phyloP scores from a whole-genome alignment of 2,113 vertebrate genomes.

The Semicossyphus pulcher region DNA sequence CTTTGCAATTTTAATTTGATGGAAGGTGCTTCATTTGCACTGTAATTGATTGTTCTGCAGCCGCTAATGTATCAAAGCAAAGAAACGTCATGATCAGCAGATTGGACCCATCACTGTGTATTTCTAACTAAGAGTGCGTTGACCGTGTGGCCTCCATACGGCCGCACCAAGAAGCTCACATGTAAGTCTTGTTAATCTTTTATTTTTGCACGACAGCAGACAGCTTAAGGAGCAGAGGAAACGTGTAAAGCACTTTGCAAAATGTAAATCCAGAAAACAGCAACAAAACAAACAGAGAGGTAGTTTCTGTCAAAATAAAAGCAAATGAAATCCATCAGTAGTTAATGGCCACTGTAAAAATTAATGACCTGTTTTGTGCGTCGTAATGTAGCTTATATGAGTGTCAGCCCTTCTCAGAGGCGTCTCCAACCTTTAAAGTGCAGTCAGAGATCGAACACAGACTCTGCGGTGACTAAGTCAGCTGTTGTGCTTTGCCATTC shows the following conservation, averaged over 20 bases:
- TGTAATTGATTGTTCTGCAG: background rate
- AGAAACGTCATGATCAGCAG: background rate
- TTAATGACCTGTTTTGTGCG: slow-evolving; percentile 1
- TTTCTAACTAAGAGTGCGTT: too few species aligned
- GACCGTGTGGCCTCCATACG: background rate
- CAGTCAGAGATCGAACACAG: slow-evolving; percentile 5
- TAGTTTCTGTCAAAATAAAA: slow-evolving; percentile 55
- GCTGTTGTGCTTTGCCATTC: slow-evolving; percentile 13
- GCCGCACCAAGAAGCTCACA: slow-evolving; percentile 31
- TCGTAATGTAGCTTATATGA: slow-evolving; percentile 33
- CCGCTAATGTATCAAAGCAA: background rate
- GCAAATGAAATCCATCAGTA: slow-evolving; percentile 16
- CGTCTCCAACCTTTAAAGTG: background rate
- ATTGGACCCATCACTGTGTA: background rate
- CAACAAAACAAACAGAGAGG: slow-evolving; percentile 37
- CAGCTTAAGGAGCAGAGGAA: slow-evolving; percentile 57
- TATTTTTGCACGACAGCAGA: slow-evolving; percentile 65
- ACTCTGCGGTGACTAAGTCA: background rate
- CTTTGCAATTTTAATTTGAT: slow-evolving; percentile 27
- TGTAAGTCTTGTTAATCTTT: slow-evolving; percentile 28
- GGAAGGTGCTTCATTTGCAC: background rate
- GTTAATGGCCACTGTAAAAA: slow-evolving; percentile 31
- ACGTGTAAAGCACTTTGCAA: slow-evolving; percentile 37
- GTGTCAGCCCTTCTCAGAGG: slow-evolving; percentile 21
- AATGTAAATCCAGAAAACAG: slow-evolving; percentile 26